A percentile compares a stretch with the other conserved stretches of the same genome.
phyloP scores from a whole-genome alignment of 2,113 vertebrate genomes.

The Larimichthys crocea region DNA sequence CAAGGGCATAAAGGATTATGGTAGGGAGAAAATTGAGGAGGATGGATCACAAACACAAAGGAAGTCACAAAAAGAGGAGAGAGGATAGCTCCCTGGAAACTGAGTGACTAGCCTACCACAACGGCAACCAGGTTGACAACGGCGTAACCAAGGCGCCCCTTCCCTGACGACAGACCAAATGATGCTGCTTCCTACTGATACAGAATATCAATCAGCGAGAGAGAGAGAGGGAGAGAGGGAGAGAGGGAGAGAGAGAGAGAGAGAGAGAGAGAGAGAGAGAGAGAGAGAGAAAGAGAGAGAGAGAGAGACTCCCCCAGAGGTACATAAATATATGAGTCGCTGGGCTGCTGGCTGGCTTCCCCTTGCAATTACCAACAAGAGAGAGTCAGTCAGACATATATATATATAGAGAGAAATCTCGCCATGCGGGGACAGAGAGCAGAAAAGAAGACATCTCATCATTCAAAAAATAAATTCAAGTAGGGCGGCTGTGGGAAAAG shows the following conservation, averaged over 20 bases:
- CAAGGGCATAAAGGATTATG: neutral
- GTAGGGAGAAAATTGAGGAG: neutral
- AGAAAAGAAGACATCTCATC: slow-evolving; percentile 44
- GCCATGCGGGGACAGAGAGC: slow-evolving; percentile 20
- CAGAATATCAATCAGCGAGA: slow-evolving; percentile 64
- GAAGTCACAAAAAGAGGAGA: slow-evolving; percentile 7
- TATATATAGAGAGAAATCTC: neutral
- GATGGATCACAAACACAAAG: slow-evolving; percentile 1
- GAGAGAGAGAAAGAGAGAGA: neutral
- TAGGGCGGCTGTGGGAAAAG: slow-evolving; percentile 17
- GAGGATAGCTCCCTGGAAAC: slow-evolving; percentile 21
- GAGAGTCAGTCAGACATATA: slow-evolving; percentile 13
- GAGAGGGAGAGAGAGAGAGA: neutral
- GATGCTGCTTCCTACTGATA: slow-evolving; percentile 51
- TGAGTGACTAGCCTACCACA: slow-evolving; percentile 14
- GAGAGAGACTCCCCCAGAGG: slow-evolving; percentile 42
- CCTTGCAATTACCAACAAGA: slow-evolving; percentile 57
- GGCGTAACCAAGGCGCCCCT: slow-evolving; percentile 50
- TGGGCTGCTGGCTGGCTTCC: slow-evolving; percentile 40
- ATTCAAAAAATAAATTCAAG: slow-evolving; percentile 42
- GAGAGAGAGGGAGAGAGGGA: too few species aligned
- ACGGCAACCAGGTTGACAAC: slow-evolving; percentile 38
- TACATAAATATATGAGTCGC: slow-evolving; percentile 54
- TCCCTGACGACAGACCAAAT: slow-evolving; percentile 53
- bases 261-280: neutral